Percentiles rank a stretch among this genome's conserved stretches.
Conservation (phyloP, 2,888 invertebrate species). For the Julus scanicus region DNA sequence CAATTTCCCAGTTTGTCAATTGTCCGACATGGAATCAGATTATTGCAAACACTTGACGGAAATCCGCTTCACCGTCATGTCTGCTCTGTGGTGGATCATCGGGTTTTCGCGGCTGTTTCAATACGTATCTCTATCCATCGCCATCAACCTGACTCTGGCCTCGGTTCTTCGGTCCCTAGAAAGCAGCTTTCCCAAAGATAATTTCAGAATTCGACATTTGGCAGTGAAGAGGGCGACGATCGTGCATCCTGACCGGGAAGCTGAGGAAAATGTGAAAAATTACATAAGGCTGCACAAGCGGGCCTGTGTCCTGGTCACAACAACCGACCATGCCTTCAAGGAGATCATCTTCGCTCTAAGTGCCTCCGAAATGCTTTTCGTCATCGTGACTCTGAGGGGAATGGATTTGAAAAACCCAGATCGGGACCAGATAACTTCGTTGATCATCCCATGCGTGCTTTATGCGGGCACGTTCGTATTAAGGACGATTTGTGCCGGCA, state of each 20-base stretch:
- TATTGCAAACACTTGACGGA: neutral
- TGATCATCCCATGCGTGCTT: neutral
- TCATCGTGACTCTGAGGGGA: neutral
- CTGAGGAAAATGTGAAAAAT: neutral
- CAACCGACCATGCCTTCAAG: neutral
- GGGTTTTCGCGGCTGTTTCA: neutral
- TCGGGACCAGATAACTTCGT: neutral
- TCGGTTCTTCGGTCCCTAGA: neutral
- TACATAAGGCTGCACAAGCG: neutral
- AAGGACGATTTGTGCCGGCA: neutral
- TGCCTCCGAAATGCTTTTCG: neutral
- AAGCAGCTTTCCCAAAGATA: neutral
- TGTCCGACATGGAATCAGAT: neutral
- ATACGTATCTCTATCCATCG: neutral
- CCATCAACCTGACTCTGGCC: neutral
- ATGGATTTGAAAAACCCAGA: neutral
- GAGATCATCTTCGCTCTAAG: slow-evolving; percentile 1
- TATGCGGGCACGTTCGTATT: neutral
- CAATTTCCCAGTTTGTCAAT: neutral
- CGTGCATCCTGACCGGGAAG: neutral
- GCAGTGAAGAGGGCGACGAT: neutral
- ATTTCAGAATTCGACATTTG: neutral
- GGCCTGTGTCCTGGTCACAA: neutral
- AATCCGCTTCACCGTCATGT: neutral
- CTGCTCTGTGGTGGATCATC: neutral